Base-by-base conservation (phyloP, 2,888 invertebrate species). In the Matsumyia berberina region DNA sequence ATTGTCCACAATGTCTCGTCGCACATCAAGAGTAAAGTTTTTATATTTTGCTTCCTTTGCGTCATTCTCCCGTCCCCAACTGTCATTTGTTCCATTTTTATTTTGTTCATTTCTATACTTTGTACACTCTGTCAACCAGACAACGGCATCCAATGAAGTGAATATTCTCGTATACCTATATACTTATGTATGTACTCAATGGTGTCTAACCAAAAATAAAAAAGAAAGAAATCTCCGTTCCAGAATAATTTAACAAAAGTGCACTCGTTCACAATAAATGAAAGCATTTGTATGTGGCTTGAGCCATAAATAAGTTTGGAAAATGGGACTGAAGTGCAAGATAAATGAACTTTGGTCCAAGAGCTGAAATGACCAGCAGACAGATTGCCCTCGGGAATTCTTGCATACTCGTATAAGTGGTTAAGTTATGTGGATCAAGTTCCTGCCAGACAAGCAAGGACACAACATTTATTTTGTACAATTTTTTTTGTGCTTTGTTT, bases 211-310 rank as follows among this genome's bases (percentile, higher is more conserved):
- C 69, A 44, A 57, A 76, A 85, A 57, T 37, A 49, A 55, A 64
- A 55, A 55, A 69, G 55, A 66, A 78, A 73, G 46, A 67, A 73
- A 64, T 74, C 74, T 80, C 74, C 57, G 69, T 79, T 70, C 19
- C 39, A 67, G 80, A 85, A 80, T 85, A 85, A 85, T 85, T 85
- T 85, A 85, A 80, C 80, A 85, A 80, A 85, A 85, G 85, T 85
- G 79, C 74, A 85, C 80, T 85, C 80, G 64, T 74, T 67, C 74
- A 76, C 85, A 76, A 76, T 70, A 80, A 85, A 85, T 85, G 85
- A 80, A 85, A 85, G 85, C 80, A 80, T 85, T 85, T 85, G 85
- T 85, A 80, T 85, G 80, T 85, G 80, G 74, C 66, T 64, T 58
- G 80, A 80, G 74, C 85, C 76, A 85, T 85, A 85, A 85, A 85